Evolutionary conservation across 2,888 invertebrate genomes (phyloP), one percentile per base, ranked within the genome.

Genomic region (Agriotes lineatus): DNA sequence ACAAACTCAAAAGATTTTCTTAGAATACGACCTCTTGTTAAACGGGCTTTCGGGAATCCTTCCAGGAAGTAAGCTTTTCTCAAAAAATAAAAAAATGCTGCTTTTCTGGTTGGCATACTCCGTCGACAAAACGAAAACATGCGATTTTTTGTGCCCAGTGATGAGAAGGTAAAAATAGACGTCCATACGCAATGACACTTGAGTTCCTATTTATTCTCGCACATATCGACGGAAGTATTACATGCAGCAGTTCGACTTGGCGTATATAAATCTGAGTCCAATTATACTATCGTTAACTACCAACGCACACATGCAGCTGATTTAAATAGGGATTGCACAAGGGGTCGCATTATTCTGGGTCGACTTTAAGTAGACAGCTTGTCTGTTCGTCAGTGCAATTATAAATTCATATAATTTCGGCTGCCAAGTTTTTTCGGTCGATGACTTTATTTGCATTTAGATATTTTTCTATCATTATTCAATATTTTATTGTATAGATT

Each of bases 401-500:
- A 64, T 56, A 59, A 59, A 59, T 59, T 64, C 58, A 58, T 59
- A 64, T 33, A 54, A 45, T 52, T 37, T 50, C 42, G 12, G n/a
- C n/a, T 69, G 69, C 67, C 67, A 68, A 68, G 61, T 42, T 62
- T 50, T 58, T 52, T 52, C 59, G 69, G 69, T 69, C 69, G 69
- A 63, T 52, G 67, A 62, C 67, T 68, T 58, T 56, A 12, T 33
- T 33, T 33, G 6, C 20, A 18, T 14, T 33, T 33, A 52, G 33
- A 33, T 18, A 52, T 9, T 52, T 52, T 30, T 4, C 33, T 1
- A 12, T 52, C 33, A 19, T 18, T 52, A 18, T 33, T 33, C 18
- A 33, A 48, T 9, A 22, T 22, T 25, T 48, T 22, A 19, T 19
- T 44, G 20, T 20, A 44, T n/a, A 19, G 10, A 20, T 37, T 12